A percentile compares a stretch with the other conserved stretches of the same genome.
Evolutionary conservation across 2,888 invertebrate genomes (phyloP).

Genomic region (Papilio elwesi): DNA sequence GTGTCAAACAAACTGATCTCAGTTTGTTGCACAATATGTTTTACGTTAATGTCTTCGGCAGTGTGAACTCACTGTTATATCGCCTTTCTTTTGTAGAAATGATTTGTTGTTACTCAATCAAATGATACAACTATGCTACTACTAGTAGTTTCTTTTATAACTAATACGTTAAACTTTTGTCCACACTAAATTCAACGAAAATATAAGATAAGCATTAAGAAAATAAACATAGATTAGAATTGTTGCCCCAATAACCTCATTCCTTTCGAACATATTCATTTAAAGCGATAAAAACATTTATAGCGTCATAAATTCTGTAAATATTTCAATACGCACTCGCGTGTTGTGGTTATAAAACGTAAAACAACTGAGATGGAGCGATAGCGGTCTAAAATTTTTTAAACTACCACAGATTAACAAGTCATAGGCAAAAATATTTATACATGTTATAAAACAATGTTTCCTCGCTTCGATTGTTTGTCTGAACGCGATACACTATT

Average conservation of each 20-base stretch:
- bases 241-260: slow-evolving; percentile 21
- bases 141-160: too few species aligned
- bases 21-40: too few species aligned
- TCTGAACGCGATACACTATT: too few species aligned
- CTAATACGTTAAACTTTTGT: too few species aligned
- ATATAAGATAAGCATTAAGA: neutral
- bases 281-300: slow-evolving; percentile 33
- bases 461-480: too few species aligned
- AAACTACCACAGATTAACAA: slow-evolving; percentile 15
- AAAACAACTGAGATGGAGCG: slow-evolving; percentile 25
- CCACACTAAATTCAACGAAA: neutral
- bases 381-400: slow-evolving; percentile 9
- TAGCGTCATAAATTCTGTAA: slow-evolving; percentile 30
- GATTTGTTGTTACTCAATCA: too few species aligned
- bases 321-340: slow-evolving; percentile 25
- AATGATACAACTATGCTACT: too few species aligned
- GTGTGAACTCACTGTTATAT: too few species aligned
- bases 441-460: too few species aligned
- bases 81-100: too few species aligned
- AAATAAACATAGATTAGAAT: slow-evolving; percentile 10
- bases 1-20: too few species aligned
- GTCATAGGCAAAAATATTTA: neutral
- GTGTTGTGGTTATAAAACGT: slow-evolving; percentile 14
- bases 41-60: too few species aligned
- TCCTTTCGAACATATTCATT: slow-evolving; percentile 29